phyloP scores from a whole-genome alignment of 1,140 invertebrate species.

The Calephelis virginiensis region DNA sequence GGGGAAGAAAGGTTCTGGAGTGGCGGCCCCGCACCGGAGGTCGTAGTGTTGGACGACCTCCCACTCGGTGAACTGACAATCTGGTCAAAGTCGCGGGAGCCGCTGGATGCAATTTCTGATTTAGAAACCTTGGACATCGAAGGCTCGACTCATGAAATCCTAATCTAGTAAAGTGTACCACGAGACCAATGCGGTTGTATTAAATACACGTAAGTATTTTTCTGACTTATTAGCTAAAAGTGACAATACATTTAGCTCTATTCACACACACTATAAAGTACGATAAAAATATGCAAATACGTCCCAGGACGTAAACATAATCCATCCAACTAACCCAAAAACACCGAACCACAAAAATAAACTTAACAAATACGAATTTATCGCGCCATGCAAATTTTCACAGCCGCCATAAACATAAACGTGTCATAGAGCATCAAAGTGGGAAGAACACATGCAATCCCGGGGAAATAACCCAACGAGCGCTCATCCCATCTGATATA shows the following conservation, averaged over 20 bases:
- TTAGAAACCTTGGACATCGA: too few species aligned
- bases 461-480: slow-evolving; percentile 30
- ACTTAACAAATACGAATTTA: slow-evolving; percentile 18
- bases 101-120: too few species aligned
- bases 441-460: slow-evolving; percentile 36
- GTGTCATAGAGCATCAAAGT: slow-evolving; percentile 33
- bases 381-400: slow-evolving; percentile 35
- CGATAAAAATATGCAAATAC: background rate
- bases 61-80: too few species aligned
- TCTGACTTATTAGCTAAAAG: background rate
- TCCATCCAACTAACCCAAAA: slow-evolving; percentile 8
- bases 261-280: background rate
- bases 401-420: slow-evolving; percentile 34
- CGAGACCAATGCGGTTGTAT: too few species aligned
- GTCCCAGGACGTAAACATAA: background rate
- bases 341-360: slow-evolving; percentile 30
- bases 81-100: too few species aligned
- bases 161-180: too few species aligned
- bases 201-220: background rate
- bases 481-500: slow-evolving; percentile 39
- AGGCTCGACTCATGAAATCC: too few species aligned
- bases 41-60: too few species aligned
- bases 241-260: background rate
- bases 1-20: too few species aligned
- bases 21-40: too few species aligned